Evolutionary conservation across 2,113 vertebrate species (phyloP).

Genomic region (Neolamprologus falcicula): DNA sequence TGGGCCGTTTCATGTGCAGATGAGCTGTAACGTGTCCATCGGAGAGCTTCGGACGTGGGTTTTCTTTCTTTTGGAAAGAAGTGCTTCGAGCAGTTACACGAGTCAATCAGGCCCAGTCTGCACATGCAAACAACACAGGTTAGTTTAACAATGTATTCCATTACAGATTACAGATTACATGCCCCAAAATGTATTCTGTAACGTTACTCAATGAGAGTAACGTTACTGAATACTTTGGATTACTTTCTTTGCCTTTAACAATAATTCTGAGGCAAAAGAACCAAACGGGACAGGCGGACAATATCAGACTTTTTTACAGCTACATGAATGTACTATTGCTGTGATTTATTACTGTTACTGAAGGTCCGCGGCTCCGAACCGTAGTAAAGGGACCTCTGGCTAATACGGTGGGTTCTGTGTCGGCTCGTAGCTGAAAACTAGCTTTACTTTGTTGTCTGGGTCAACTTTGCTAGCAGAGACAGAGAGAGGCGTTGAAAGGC

Average conservation of each 20-base stretch:
- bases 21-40: neutral
- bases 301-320: too few relatives aligned
- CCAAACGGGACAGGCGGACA: too few relatives aligned
- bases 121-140: neutral
- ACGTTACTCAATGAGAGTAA: neutral
- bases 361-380: rapidly evolving
- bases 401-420: rapidly evolving
- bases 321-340: rapidly evolving
- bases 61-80: neutral
- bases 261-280: too few relatives aligned
- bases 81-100: neutral
- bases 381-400: too few relatives aligned
- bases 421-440: too few relatives aligned
- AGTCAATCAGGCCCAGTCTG: neutral
- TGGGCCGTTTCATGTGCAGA: neutral
- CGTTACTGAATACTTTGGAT: neutral
- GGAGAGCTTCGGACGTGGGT: neutral
- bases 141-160: neutral
- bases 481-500: rapidly evolving
- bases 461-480: too few relatives aligned
- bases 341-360: too few relatives aligned
- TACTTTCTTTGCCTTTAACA: too few relatives aligned
- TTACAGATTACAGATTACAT: neutral
- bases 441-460: too few relatives aligned
- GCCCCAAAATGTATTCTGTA: neutral